Base-by-base conservation (phyloP, 2,797 vertebrate genomes). In the Sebastes vulpes region DNA sequence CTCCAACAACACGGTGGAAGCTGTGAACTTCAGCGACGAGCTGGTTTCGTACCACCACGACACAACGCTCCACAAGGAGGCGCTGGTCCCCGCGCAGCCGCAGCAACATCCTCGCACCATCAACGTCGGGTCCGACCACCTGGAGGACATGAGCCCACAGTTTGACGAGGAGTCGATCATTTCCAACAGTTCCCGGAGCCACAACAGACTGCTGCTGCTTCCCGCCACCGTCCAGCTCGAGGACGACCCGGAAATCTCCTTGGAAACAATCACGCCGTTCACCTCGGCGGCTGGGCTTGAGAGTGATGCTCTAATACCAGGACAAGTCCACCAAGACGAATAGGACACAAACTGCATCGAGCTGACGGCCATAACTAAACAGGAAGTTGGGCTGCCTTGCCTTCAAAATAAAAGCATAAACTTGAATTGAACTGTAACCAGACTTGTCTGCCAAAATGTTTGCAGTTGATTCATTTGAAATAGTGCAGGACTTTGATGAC, bases 1-100 rank as follows among this genome's bases (percentile, higher is more conserved):
- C 79, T 80, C 93, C 1, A 89, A 20, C 85, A 86, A 91, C 1
- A 48, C 88, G 0, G 96, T 97, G 79, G 95, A 96, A 60, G 92
- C 89, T 0, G 94, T 96, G 52, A 95, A 94, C 87, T 93, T 97
- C 73, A 96, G 96, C 88, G 96, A 96, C 0, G 96, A 98, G 79
- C 77, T 96, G 4, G 96, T 92, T 5, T 97, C 97, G 1, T 96
- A 96, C 90, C 95, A 95, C 52, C 96, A 92, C 0, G 95, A 96
- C 87, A 97, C 84, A 0, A 92, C 93, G 0, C 92, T 89, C 5
- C 96, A 96, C 77, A 97, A 95, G 85, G 96, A 96, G 64, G 83
- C 75, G 20, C 78, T 86, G 63, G 75, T 91, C 6, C 89, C 77
- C 0, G 82, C 78, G 4, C 92, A 92, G 79, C 73, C 48, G 2